Evolutionary conservation across 1,140 invertebrate species (phyloP).

Genomic region (Eupristina koningsbergeri): DNA sequence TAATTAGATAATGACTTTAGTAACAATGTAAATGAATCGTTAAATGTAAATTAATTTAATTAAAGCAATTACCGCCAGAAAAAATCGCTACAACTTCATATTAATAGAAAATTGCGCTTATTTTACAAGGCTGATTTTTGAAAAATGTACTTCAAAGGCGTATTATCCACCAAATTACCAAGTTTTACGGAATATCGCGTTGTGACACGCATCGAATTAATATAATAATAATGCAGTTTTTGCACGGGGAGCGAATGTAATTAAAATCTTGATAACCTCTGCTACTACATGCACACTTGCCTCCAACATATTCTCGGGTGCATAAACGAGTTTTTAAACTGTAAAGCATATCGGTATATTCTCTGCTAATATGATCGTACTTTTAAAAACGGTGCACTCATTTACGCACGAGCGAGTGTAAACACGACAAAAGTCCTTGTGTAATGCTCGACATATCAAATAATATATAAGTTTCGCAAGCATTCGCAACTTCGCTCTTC

Average conservation of each 20-base stretch:
- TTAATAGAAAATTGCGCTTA: not conserved
- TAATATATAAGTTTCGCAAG: not conserved
- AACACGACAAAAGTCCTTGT: not conserved
- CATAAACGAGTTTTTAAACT: constrained; percentile 19
- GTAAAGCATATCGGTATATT: not conserved
- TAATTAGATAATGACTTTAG: not conserved
- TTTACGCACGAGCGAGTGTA: not conserved
- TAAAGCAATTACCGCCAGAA: not conserved
- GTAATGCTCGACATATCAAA: not conserved
- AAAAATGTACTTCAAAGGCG: not conserved
- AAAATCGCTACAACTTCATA: too few relatives aligned
- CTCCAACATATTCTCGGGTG: not conserved
- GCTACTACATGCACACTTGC: not conserved
- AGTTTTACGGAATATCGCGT: not conserved
- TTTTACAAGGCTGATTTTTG: not conserved
- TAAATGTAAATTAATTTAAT: not conserved
- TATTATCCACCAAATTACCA: not conserved
- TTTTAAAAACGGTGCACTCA: not conserved
- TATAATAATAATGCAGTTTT: not conserved
- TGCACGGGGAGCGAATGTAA: not conserved
- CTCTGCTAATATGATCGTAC: not conserved
- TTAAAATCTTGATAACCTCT: constrained; percentile 17
- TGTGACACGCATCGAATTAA: not conserved
- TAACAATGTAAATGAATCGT: not conserved
- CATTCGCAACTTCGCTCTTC: not conserved